These are phyloP conservation scores for Gandaritis pyraliata DNA, from an alignment of 2,888 invertebrate genomes.

Conservation along the genomic window DNA sequence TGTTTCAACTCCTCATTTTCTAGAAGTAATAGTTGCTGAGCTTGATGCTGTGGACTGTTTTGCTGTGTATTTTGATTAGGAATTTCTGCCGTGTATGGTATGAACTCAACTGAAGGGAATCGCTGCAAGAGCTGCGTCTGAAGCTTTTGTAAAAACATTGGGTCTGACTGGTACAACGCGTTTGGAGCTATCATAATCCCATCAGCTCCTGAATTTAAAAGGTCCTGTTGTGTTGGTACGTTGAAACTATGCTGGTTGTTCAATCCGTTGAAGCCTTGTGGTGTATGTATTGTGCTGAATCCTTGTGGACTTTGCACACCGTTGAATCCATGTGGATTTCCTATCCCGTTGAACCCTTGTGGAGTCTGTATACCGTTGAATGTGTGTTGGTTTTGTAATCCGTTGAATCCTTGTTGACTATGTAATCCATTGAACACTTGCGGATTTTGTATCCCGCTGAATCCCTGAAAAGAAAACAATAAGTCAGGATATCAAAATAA, in stretches of 20 bases:
- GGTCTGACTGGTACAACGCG: conserved; percentile 81
- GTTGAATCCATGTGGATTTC: conserved; percentile 22
- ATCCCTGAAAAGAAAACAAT: conserved; percentile 24
- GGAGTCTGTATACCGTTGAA: conserved; percentile 19
- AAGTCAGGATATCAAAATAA: conserved; percentile 1
- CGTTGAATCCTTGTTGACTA: conserved; percentile 15
- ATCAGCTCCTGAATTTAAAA: conserved; percentile 65
- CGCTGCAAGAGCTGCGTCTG: conserved; percentile 71
- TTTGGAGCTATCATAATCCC: conserved; percentile 70
- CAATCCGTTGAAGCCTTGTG: conserved; percentile 50
- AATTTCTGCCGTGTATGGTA: conserved; percentile 69
- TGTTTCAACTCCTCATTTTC: conserved; percentile 66
- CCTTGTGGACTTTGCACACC: conserved; percentile 29
- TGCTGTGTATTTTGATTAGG: conserved; percentile 47
- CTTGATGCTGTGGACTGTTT: conserved; percentile 46
- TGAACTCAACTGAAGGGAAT: conserved; percentile 71
- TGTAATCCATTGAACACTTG: conserved; percentile 24
- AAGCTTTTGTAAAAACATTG: conserved; percentile 74
- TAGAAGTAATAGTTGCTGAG: conserved; percentile 57
- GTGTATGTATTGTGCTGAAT: conserved; percentile 24
- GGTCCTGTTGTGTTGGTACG: conserved; percentile 65
- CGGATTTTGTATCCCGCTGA: conserved; percentile 10
- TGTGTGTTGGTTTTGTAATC: conserved; percentile 15
- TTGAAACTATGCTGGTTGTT: conserved; percentile 45
- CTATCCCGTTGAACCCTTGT: conserved; percentile 17